Percentiles rank a stretch among this genome's conserved stretches.
These are phyloP conservation scores for Oreochromis niloticus DNA, from an alignment of 2,113 vertebrate species.

Conservation along the genomic window DNA sequence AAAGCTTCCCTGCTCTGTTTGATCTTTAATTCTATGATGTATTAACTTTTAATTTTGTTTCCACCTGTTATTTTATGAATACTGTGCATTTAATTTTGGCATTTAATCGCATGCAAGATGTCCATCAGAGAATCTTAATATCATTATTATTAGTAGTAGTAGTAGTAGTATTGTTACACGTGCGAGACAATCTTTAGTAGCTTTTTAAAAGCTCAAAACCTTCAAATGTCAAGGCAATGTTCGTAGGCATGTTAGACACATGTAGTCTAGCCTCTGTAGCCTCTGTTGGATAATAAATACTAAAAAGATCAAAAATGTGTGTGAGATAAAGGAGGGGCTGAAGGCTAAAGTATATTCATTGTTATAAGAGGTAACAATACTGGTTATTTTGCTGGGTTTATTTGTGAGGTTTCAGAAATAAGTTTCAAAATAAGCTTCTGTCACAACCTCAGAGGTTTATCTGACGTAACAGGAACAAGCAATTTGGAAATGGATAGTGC, in stretches of 20 bases:
- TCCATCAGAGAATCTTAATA: neutral
- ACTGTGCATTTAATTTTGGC: neutral
- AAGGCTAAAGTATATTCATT: neutral
- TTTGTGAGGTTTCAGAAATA: neutral
- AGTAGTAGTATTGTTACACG: neutral
- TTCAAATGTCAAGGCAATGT: neutral
- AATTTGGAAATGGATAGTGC: neutral
- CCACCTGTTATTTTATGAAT: neutral
- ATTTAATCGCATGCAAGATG: fast-evolving
- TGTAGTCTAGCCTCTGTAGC: neutral
- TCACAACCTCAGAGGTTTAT: neutral
- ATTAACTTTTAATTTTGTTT: neutral
- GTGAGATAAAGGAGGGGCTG: neutral
- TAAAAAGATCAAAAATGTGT: fast-evolving
- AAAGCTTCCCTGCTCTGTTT: neutral
- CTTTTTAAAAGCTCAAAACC: neutral
- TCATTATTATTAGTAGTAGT: neutral
- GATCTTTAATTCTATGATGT: neutral
- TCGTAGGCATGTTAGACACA: neutral
- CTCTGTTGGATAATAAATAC: neutral
- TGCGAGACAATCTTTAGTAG: neutral
- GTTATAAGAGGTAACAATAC: neutral
- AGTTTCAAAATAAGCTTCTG: neutral
- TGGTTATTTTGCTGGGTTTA: neutral
- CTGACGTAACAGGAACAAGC: neutral